Conservation (phyloP, 2,113 vertebrate species). For the Noturus placidus region DNA sequence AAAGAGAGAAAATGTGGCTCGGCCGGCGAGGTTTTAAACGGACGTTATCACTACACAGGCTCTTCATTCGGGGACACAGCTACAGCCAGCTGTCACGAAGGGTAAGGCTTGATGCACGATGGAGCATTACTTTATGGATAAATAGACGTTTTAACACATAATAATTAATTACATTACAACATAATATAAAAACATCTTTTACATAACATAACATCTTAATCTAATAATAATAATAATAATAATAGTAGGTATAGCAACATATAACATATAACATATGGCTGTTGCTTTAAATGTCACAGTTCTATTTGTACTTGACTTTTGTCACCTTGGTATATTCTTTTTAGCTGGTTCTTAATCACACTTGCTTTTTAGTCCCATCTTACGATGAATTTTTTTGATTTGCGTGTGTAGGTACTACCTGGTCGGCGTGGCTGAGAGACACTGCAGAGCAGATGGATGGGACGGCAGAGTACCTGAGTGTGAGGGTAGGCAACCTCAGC, state of each 20-base stretch:
- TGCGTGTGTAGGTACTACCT: conserved; percentile 56
- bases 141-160: background rate
- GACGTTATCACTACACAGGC: conserved; percentile 64
- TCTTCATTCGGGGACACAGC: conserved; percentile 66
- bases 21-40: conserved; percentile 63
- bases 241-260: background rate
- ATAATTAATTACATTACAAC: too few species aligned
- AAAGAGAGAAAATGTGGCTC: conserved; percentile 66
- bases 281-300: background rate
- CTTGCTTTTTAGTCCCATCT: background rate
- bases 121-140: background rate
- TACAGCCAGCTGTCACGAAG: conserved; percentile 60
- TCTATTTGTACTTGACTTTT: background rate
- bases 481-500: conserved; percentile 61
- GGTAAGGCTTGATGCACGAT: conserved; percentile 55
- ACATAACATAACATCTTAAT: background rate
- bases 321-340: background rate
- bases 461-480: conserved; percentile 65
- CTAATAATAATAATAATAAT: background rate
- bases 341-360: background rate
- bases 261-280: too few species aligned
- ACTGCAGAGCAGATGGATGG: conserved; percentile 66
- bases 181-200: background rate
- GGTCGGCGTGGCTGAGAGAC: conserved; percentile 59
- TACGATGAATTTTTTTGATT: background rate